Percentiles rank a stretch among this genome's conserved stretches.
phyloP scores from a whole-genome alignment of 2,113 vertebrate species.

The Passerina amoena region DNA sequence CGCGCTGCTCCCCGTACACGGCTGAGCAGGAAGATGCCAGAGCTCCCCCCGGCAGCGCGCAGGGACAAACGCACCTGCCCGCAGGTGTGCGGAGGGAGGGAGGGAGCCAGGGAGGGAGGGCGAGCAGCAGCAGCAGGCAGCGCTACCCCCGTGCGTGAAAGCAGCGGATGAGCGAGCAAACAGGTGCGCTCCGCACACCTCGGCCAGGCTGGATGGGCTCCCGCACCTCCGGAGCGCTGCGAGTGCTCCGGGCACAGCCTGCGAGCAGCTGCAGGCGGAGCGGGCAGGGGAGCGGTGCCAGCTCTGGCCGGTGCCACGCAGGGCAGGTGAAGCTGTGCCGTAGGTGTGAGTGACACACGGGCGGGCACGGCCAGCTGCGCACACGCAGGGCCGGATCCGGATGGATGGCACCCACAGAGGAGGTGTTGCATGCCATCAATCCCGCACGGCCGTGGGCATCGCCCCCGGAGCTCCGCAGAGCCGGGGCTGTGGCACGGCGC shows the following conservation, averaged over 20 bases:
- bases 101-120: not conserved
- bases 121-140: not conserved
- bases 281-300: not conserved
- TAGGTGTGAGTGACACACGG: not conserved
- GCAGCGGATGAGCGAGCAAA: not conserved
- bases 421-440: not conserved
- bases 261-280: not conserved
- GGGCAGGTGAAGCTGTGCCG: not conserved
- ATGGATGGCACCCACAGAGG: not conserved
- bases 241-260: accelerated
- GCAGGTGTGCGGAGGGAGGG: not conserved
- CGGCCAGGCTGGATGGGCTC: not conserved
- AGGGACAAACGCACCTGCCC: not conserved
- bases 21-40: not conserved
- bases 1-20: accelerated
- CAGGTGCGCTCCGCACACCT: slow-evolving; percentile 20
- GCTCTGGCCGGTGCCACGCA: accelerated
- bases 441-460: not conserved
- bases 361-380: not conserved
- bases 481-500: not conserved
- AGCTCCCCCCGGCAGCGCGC: not conserved
- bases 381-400: not conserved
- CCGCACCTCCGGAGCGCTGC: not conserved
- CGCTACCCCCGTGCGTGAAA: not conserved
- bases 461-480: not conserved